Percentiles rank a stretch among this genome's conserved stretches.
These are phyloP conservation scores for Pseudoips prasinana DNA, from an alignment of 2,888 invertebrate genomes.

Conservation along the genomic window DNA sequence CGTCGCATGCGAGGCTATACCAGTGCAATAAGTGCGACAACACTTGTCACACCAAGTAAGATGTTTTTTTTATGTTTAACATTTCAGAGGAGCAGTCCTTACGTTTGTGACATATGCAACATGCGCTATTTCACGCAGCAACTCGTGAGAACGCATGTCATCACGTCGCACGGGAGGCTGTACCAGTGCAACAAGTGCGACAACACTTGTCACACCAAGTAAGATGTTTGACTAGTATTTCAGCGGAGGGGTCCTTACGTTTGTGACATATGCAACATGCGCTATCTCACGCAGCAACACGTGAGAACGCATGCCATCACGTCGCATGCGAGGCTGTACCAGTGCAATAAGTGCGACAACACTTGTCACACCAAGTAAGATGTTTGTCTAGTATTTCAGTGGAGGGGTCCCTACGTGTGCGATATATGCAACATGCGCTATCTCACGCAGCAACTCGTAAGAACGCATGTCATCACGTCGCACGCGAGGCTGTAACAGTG, in stretches of 20 bases:
- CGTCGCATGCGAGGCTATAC: slow-evolving; percentile 52
- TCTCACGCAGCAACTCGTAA: slow-evolving; percentile 40
- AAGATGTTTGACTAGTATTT: too few species aligned
- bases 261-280: too few species aligned
- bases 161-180: slow-evolving; percentile 46
- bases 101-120: slow-evolving; percentile 51
- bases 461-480: slow-evolving; percentile 46
- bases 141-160: slow-evolving; percentile 47
- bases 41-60: slow-evolving; percentile 57
- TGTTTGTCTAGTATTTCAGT: too few species aligned
- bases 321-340: too few species aligned
- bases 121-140: too few species aligned
- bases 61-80: too few species aligned
- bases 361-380: too few species aligned
- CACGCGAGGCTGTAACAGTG: slow-evolving; percentile 55
- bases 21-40: slow-evolving; percentile 50
- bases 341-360: too few species aligned
- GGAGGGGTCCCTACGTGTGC: slow-evolving; percentile 50
- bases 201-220: too few species aligned
- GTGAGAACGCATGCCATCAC: too few species aligned
- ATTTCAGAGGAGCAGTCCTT: slow-evolving; percentile 51
- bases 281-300: too few species aligned
- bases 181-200: slow-evolving; percentile 51
- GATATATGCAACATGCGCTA: slow-evolving; percentile 54
- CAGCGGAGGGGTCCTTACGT: too few species aligned